Evolutionary conservation across 2,797 vertebrate species (phyloP), one percentile per base, ranked within the genome.

Genomic region (Sebastes paucispinis): DNA sequence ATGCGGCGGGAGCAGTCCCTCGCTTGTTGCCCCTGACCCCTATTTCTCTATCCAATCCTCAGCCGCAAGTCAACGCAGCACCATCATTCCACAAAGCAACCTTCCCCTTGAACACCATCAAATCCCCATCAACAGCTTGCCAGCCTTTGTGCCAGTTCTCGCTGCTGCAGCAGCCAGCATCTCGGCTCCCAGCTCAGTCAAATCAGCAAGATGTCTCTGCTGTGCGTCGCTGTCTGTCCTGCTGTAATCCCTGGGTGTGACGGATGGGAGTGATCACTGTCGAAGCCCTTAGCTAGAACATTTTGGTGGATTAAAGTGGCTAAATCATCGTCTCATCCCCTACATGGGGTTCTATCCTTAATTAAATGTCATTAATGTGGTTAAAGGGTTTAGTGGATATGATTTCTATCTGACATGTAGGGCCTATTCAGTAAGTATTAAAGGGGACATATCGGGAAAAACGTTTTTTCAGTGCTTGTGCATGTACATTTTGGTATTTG

Each of bases 331-430:
- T 90, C 86, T 88, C 79, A 82, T 91, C 83, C 83, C 18, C 43
- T 77, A 66, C 76, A 84, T 79, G 57, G 79, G 75, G 87, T 87
- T 84, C 34, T 69, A 77, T 71, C 84, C 83, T 70, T 84, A 93
- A 91, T 92, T 89, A 91, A 91, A 88, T 87, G 75, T 82, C 83
- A 81, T 89, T 89, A 91, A 88, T 86, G 75, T 85, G 66, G 73
- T 81, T 82, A 90, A 84, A 82, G 66, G 85, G 83, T 86, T 91
- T 84, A 90, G 80, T 63, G 47, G 58, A 71, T 81, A 82, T 88
- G 69, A 64, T 85, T 85, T 88, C 78, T 67, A 62, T 79, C 52
- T 32, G 78, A 77, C 50, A 74, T 74, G 68, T 8, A 59, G 12
- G 39, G 71, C 54, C 60, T 79, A 80, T 84, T 91, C 50, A 69